Evolutionary conservation across 1,140 invertebrate genomes (phyloP).

Genomic region (Tetragonula clypearis): DNA sequence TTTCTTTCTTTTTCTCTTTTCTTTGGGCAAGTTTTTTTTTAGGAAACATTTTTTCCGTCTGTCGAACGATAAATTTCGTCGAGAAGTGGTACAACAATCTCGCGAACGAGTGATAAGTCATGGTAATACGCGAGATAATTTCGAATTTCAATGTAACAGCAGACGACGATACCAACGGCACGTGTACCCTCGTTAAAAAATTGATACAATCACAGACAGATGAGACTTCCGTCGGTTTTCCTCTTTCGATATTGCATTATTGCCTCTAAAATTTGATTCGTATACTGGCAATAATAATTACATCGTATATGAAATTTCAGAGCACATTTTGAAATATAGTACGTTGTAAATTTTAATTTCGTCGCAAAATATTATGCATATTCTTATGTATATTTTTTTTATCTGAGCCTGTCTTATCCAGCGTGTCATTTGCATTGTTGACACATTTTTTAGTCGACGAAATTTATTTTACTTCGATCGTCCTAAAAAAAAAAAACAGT

Average conservation of each 20-base stretch:
- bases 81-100: background rate
- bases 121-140: conserved; percentile 7
- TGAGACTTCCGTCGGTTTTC: background rate
- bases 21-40: background rate
- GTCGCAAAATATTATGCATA: too few species aligned
- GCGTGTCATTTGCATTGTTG: too few species aligned
- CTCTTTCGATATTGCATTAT: background rate
- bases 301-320: too few species aligned
- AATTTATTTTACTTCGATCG: too few species aligned
- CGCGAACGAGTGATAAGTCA: background rate
- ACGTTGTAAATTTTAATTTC: too few species aligned
- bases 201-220: background rate
- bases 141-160: background rate
- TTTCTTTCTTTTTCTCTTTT: too few species aligned
- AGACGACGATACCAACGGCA: background rate
- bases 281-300: too few species aligned
- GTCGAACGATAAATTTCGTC: background rate
- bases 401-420: too few species aligned
- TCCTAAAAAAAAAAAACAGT: too few species aligned
- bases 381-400: too few species aligned
- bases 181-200: conserved; percentile 12
- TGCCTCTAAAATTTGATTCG: background rate
- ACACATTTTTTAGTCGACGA: too few species aligned
- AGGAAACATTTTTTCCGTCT: background rate
- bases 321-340: too few species aligned